A percentile compares a stretch with the other conserved stretches of the same genome.
Evolutionary conservation across 2,113 vertebrate species (phyloP).

Genomic region (Ranitomeya variabilis): DNA sequence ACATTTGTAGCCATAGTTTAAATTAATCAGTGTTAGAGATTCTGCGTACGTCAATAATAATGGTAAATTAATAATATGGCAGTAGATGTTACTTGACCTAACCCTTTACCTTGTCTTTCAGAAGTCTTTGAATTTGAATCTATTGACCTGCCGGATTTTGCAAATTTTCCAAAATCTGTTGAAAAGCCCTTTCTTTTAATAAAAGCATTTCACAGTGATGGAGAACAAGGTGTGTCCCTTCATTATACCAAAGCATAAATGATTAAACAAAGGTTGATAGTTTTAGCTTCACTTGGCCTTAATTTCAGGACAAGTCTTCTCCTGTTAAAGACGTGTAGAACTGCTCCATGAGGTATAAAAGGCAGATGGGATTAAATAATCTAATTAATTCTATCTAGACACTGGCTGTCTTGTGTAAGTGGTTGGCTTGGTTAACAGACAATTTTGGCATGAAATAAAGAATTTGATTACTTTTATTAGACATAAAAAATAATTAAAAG

Average conservation of each 20-base stretch:
- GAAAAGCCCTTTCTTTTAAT: slow-evolving; percentile 41
- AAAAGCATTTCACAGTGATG: slow-evolving; percentile 18
- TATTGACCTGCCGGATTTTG: slow-evolving; percentile 14
- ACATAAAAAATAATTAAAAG: background rate
- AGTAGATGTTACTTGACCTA: background rate
- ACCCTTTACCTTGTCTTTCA: slow-evolving; percentile 1
- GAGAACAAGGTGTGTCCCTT: slow-evolving; percentile 34
- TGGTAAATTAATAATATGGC: background rate
- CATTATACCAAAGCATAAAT: background rate
- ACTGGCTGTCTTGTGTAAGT: background rate
- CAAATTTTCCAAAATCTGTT: slow-evolving; percentile 1
- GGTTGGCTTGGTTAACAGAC: background rate
- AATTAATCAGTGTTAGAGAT: too few relatives aligned
- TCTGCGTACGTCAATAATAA: too few relatives aligned
- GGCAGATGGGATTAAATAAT: slow-evolving; percentile 2
- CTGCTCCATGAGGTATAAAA: background rate
- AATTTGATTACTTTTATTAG: background rate
- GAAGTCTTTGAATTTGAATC: slow-evolving; percentile 40
- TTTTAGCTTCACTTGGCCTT: background rate
- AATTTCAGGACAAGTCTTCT: slow-evolving; percentile 26
- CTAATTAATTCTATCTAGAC: slow-evolving; percentile 2
- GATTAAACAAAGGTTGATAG: background rate
- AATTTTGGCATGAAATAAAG: background rate
- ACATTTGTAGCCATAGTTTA: too few relatives aligned
- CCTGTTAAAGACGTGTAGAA: background rate